Evolutionary conservation across 64 coral and sea anemone species (phyloP), one percentile per base, ranked within the genome.

Genomic region (Platygyra sinensis): DNA sequence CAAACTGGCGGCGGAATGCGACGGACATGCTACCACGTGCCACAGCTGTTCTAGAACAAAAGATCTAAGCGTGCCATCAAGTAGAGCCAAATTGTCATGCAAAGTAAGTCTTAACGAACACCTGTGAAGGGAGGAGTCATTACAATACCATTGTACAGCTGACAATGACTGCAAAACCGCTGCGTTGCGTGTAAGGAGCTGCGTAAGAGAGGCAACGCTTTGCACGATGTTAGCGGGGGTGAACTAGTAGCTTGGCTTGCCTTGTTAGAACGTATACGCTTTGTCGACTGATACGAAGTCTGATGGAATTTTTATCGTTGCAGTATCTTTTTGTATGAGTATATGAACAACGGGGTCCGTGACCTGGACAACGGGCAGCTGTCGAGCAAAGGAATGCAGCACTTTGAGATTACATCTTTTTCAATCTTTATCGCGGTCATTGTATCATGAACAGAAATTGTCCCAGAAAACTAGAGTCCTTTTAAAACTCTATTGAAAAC

Each of bases 41-140:
- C 81, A 63, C 81, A 85, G 63, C 81, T 85, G 81, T 72, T 85
- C 33, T 22, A 71, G 36, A 85, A 85, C 81, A 85, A 85, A 67
- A 32, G 6, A 49, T 32, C 22, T 39, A 67, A 85, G 81, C 63
- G 81, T 85, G 81, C 62, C 81, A 85, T 69, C 11, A 51, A 85
- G 60, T 85, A 71, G 33, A 22, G 38, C 4, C 30, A 71, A 51
- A 69, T 72, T 72, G 63, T 72, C 13, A 85, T 71, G 63, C 81
- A 85, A 72, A 85, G 24, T 49, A 28, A 64, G 62, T 17, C 60
- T n/a, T 19, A 67, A 72, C 60, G 63, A 85, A 85, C 81, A 85
- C 81, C 81, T 85, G 81, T 85, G 24, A 18, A 52, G 39, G 81
- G 61, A 49, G 33, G 81, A 63, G 30, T 64, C 63, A 9, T 85